Base-by-base conservation (phyloP, 2,888 invertebrate species). In the Lathronympha strigana region DNA sequence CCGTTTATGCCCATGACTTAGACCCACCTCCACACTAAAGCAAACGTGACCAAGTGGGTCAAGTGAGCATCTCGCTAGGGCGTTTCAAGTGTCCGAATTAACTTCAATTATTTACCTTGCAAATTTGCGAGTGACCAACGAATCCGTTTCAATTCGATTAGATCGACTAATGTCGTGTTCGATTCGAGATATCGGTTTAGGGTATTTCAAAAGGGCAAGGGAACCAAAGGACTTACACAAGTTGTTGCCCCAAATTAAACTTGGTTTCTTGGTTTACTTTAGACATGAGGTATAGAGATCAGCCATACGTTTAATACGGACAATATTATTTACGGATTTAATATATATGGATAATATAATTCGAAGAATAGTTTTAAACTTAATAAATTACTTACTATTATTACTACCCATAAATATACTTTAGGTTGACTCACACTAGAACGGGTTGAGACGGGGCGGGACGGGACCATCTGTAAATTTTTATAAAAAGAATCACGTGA, bases 11-110 rank as follows among this genome's bases (percentile, higher is more conserved):
- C 63, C 58, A 3, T 69, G 31, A 55, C 66, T 72, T 71, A 53
- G 1, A 31, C 69, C 62, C 28, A 11, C 15, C 31, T 47, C 45
- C 63, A 54, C 69, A 62, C 63, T 70, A 71, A 71, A 71, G 66
- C 62, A 67, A 69, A 73, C 71, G 72, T 76, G 72, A 76, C 77
- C 79, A 80, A 78, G 76, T 76, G 74, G 78, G 79, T 79, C 79
- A 80, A 79, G 79, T 76, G 79, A 76, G 67, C 76, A 77, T 55
- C 67, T 63, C 66, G 71, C 72, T 72, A 66, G 70, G 63, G 28
- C 25, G 36, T 40, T 43, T 45, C 63, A 25, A 53, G 51, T 67
- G 68, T 72, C 69, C 66, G 67, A 73, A 74, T 73, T 74, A 73
- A 68, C 69, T 71, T 69, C 67, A 68, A 72, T 58, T 64, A 64